Percentiles rank a stretch among this genome's conserved stretches.
Evolutionary conservation across 1,140 invertebrate genomes (phyloP).

Genomic region (Grapholita molesta): DNA sequence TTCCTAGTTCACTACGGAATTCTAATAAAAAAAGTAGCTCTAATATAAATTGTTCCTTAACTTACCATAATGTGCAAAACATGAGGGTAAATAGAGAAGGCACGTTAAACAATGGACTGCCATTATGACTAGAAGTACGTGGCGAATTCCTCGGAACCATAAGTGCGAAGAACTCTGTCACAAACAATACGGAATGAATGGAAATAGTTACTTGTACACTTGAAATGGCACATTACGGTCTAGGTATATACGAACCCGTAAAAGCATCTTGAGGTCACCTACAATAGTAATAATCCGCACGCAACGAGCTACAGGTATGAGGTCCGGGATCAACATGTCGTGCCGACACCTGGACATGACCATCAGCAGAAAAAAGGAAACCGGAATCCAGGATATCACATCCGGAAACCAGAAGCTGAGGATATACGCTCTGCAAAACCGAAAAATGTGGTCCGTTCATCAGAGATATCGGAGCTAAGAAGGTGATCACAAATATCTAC

Average conservation of each 20-base stretch:
- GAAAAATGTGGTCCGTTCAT: neutral
- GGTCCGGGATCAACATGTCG: neutral
- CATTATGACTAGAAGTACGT: neutral
- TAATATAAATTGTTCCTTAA: too few relatives aligned
- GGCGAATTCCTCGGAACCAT: neutral
- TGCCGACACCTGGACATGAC: neutral
- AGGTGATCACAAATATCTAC: too few relatives aligned
- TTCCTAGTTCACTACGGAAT: too few relatives aligned
- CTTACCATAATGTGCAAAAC: neutral
- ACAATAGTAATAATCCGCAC: neutral
- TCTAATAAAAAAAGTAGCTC: too few relatives aligned
- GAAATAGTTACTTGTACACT: too few relatives aligned
- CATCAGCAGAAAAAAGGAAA: neutral
- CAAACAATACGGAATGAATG: too few relatives aligned
- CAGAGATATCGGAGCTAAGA: too few relatives aligned
- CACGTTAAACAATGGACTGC: neutral
- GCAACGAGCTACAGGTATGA: neutral
- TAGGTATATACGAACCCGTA: neutral
- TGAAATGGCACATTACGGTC: neutral
- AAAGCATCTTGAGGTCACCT: neutral
- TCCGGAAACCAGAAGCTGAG: neutral
- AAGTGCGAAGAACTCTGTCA: neutral
- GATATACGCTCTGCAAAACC: neutral
- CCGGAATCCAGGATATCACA: neutral
- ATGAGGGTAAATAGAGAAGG: neutral